Evolutionary conservation across 2,888 invertebrate species (phyloP).

Genomic region (Andrena hattorfiana): DNA sequence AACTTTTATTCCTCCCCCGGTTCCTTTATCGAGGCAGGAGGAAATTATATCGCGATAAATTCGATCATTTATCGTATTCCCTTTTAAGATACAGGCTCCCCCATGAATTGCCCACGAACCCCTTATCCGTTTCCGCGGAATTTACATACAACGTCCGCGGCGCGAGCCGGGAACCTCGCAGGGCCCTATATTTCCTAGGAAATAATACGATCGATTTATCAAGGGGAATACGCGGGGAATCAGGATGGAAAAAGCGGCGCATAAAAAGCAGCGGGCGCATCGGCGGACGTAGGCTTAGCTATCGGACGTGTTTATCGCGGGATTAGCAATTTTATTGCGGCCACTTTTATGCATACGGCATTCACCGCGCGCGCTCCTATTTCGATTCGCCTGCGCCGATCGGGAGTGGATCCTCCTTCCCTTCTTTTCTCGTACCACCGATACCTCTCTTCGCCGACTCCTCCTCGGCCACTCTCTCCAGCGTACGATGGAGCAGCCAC

Average conservation of each 20-base stretch:
- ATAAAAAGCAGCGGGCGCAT: slow-evolving; percentile 21
- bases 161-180: neutral
- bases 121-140: slow-evolving; percentile 14
- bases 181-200: slow-evolving; percentile 19
- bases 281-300: slow-evolving; percentile 48
- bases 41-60: slow-evolving; percentile 4
- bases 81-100: neutral
- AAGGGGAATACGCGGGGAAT: slow-evolving; percentile 6
- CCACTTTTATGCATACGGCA: slow-evolving; percentile 58
- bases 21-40: neutral
- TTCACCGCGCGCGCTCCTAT: slow-evolving; percentile 36
- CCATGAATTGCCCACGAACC: slow-evolving; percentile 16
- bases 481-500: slow-evolving; percentile 30
- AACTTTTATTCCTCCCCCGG: neutral
- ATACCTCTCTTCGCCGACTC: neutral
- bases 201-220: slow-evolving; percentile 53
- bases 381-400: slow-evolving; percentile 50
- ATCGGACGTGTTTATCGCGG: slow-evolving; percentile 69
- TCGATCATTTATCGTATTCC: slow-evolving; percentile 1
- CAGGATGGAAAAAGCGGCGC: neutral
- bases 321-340: slow-evolving; percentile 71
- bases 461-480: slow-evolving; percentile 1
- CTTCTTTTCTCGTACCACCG: slow-evolving; percentile 14
- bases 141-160: slow-evolving; percentile 14
- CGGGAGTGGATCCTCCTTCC: slow-evolving; percentile 59